phyloP scores from a whole-genome alignment of 2,888 invertebrate genomes.

The Nowickia ferox region DNA sequence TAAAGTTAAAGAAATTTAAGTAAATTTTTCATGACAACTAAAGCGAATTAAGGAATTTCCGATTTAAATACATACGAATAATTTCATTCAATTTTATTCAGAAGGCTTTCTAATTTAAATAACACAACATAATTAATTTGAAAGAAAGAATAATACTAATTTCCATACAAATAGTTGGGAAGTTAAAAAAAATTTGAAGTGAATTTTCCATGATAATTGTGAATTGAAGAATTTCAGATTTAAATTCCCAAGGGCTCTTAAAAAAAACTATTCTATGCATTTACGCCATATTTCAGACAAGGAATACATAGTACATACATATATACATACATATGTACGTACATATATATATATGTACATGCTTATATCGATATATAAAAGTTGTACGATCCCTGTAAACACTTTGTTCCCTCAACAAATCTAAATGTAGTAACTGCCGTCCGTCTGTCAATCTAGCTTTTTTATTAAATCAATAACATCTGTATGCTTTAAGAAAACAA shows the following conservation, averaged over 20 bases:
- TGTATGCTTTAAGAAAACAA: conserved; percentile 30
- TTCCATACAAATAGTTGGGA: too few species aligned
- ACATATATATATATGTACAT: neutral
- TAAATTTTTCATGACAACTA: too few species aligned
- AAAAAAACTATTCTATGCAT: neutral
- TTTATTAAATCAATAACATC: conserved; percentile 20
- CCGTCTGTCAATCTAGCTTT: conserved; percentile 7
- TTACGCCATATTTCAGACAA: conserved; percentile 38
- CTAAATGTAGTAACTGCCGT: neutral
- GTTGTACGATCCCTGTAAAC: conserved; percentile 38
- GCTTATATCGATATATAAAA: neutral
- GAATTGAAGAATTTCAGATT: neutral
- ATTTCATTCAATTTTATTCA: too few species aligned
- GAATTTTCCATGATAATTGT: neutral
- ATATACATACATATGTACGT: neutral
- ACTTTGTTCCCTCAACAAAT: conserved; percentile 20
- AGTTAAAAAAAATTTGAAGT: neutral
- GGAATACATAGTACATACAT: conserved; percentile 33
- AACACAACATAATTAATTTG: too few species aligned
- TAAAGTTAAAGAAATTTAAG: too few species aligned
- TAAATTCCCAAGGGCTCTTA: too few species aligned
- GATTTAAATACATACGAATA: too few species aligned
- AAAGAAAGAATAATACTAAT: too few species aligned
- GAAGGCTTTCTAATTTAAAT: too few species aligned
- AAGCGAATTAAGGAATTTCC: too few species aligned